Base-by-base conservation (phyloP, 2,113 vertebrate genomes). In the Scopus umbretta region DNA sequence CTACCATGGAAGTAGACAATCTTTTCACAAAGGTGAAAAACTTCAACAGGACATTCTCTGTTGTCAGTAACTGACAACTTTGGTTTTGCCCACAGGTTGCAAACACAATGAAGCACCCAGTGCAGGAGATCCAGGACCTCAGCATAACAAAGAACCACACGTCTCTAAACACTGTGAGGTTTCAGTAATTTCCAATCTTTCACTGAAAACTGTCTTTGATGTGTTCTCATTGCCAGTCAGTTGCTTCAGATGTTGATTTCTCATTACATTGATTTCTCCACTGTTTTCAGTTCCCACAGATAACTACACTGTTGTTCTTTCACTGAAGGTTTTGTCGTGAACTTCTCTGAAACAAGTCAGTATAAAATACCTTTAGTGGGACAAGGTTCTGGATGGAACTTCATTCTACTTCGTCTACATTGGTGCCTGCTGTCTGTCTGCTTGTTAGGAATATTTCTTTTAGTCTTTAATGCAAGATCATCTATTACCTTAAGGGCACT, bases 201-300 rank as follows among this genome's bases (percentile, higher is more conserved):
- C 86, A 72, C 65, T 42, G 73, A 90, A 93, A 93, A 78, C 38
- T 19, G 17, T 38, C 58, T 92, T 67, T 50, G 62, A 88, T 75
- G 26, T 80, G 34, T 50, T 81, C 70, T 90, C 63, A 62, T 42
- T 82, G 58, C 50, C 63, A 88, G 36, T 19, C 55, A 83, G 38
- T 84, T 84, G 70, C 49, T 94, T 87, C 78, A 91, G 72, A 96
- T 65, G 65, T 29, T 87, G 73, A 90, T 72, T 92, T 90, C 56
- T 95, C 70, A 90, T 79, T 91, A 81, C 68, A 67, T 6, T 79
- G 76, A 88, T 91, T 94, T 95, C 68, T 80, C 52, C 47, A 61
- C 71, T 80, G 58, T 75, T 94, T 83, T 81, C 58, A 36, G 40
- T 73, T 92, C 63, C 82, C 52, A 62, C 10, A 58, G 67, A 53